phyloP scores from a whole-genome alignment of 92 coral and sea anemone species.

The Epizoanthus illoricatus region DNA sequence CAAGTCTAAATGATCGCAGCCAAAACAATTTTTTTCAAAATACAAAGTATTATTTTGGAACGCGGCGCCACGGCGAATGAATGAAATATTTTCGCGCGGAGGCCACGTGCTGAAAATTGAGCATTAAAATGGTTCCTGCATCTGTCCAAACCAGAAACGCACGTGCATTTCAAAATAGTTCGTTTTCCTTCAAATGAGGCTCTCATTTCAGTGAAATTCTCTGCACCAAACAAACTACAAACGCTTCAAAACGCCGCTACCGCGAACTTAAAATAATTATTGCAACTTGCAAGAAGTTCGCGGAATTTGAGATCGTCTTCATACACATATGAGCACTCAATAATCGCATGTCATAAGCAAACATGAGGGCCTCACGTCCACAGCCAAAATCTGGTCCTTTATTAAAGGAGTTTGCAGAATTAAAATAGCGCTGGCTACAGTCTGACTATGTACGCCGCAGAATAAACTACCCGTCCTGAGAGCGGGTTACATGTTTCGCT shows the following conservation, averaged over 20 bases:
- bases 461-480: not conserved
- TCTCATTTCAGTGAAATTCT: not conserved
- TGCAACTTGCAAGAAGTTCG: not conserved
- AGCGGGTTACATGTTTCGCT: not conserved
- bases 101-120: slow-evolving; percentile 32
- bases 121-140: slow-evolving; percentile 26
- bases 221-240: slow-evolving; percentile 11
- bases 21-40: not conserved
- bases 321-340: not conserved
- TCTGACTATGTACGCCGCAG: not conserved
- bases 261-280: not conserved
- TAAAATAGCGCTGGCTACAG: not conserved
- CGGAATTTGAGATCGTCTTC: not conserved
- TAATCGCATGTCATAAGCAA: not conserved
- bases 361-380: not conserved
- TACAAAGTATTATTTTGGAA: not conserved
- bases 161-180: slow-evolving; percentile 15
- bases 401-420: not conserved
- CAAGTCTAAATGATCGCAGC: not conserved
- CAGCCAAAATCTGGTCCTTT: not conserved
- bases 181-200: not conserved
- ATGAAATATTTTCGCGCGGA: slow-evolving; percentile 25
- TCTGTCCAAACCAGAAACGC: slow-evolving; percentile 35
- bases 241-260: not conserved
- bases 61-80: slow-evolving; percentile 7